phyloP scores from a whole-genome alignment of 1,140 invertebrate species.

The Pomacea maculata region DNA sequence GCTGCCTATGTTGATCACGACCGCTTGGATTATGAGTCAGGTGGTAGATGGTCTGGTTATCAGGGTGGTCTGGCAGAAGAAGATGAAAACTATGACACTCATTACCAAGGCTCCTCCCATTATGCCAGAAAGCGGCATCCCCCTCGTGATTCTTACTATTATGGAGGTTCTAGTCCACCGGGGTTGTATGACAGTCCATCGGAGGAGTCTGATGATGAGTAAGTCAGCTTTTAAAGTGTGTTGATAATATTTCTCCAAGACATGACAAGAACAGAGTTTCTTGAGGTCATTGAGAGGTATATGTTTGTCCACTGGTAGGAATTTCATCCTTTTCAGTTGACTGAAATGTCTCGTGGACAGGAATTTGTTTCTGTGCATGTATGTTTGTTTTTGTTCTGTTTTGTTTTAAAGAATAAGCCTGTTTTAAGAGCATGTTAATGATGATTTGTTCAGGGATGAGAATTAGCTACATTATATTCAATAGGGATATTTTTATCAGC shows the following conservation, averaged over 20 bases:
- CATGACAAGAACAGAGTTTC: conserved; percentile 43
- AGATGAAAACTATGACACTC: conserved; percentile 25
- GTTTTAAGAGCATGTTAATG: too few species aligned
- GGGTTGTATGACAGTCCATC: conserved; percentile 58
- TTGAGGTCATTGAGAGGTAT: conserved; percentile 27
- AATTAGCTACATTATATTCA: too few species aligned
- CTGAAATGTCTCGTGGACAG: too few species aligned
- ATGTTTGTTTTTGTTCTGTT: too few species aligned
- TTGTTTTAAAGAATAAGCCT: too few species aligned
- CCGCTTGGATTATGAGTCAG: conserved; percentile 24
- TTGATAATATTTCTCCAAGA: conserved; percentile 35
- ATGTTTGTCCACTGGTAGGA: conserved; percentile 6
- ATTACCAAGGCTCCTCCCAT: conserved; percentile 12
- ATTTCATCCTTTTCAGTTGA: too few species aligned
- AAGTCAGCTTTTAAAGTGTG: conserved; percentile 58
- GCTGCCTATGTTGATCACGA: conserved; percentile 48
- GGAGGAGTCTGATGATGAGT: conserved; percentile 57
- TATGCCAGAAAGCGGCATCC: conserved; percentile 9
- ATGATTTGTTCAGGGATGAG: too few species aligned
- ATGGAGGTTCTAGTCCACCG: conserved; percentile 29
- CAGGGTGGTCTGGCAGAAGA: conserved; percentile 26
- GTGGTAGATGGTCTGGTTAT: conserved; percentile 3
- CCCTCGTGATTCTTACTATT: not conserved
- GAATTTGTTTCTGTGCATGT: too few species aligned
- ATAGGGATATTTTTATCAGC: too few species aligned